Evolutionary conservation across 2,113 vertebrate species (phyloP), one percentile per base, ranked within the genome.

Genomic region (Oenanthe melanoleuca): DNA sequence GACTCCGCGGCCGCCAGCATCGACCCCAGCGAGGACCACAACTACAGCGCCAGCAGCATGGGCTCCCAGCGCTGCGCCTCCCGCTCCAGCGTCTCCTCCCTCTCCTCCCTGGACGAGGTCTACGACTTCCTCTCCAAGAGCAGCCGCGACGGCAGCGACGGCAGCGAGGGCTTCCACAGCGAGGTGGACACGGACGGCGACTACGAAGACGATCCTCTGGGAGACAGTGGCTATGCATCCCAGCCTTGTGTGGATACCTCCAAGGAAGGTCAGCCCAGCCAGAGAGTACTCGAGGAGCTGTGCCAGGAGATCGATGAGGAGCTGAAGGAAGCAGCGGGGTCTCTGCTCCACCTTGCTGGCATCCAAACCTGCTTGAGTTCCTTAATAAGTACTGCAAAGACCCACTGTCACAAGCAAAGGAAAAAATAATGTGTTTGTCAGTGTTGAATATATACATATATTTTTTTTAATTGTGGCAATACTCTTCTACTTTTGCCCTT

Each of bases 291-390:
- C 2, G 97, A 98, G 57, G 99, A 98, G 93, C 83, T 97, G 9
- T 98, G 98, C 91, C 98, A 98, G 21, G 99, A 99, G 96, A 98
- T 99, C 23, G 99, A 99, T 33, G 99, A 99, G 94, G 99, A 99
- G 98, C 97, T 99, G 82, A 99, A 99, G 95, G 99, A 99, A 92
- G 99, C 99, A 1, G 99, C 99, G 0, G 99, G 99, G n/a, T 99
- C 99, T 34, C 98, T 99, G 95, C 98, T 99, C 71, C 99, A 99
- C 97, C 98, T 99, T 45, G 99, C 99, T 22, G 99, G 99, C 83
- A 99, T 99, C 96, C 98, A 98, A 86, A 99, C 98, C 21, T 99
- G 99, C 96, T 98, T 98, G 59, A 98, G 99, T 85, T 98, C 98
- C 78, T 98, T 99, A 81, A 99, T 99, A 98, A 98, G 98, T 98